Evolutionary conservation across 2,113 vertebrate species (phyloP), one percentile per base, ranked within the genome.

Genomic region (Psilopogon haemacephalus): DNA sequence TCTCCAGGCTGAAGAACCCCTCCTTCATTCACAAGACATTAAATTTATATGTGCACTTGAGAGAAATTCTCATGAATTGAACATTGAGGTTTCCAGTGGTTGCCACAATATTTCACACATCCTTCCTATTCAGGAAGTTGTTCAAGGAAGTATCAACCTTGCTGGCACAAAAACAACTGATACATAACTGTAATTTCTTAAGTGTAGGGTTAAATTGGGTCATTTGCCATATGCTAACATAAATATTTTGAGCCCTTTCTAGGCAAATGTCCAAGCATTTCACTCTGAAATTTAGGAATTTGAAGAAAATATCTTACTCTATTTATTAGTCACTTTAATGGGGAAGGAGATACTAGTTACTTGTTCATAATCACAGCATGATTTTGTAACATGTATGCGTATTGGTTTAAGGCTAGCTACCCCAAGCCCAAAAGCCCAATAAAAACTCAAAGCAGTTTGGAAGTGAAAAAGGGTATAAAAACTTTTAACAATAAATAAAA

Each of bases 271-370:
- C 28, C 63, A 63, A 68, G 27, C 38, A 9, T 74, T 72, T 76
- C 8, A 37, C 4, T 2, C 16, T 40, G 12, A 42, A 89, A 55
- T 44, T 40, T 30, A 58, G 23, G 9, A 35, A 83, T 85, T 40
- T 38, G 44, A 64, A 77, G 38, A 59, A 58, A 55, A n/a, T 44
- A 28, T 13, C 68, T 89, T 64, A 30, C 6, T 48, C 17, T 40
- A n/a, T 60, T 59, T 46, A 52, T 23, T 60, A 68, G 8, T 28
- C 8, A 38, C 72, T 54, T 73, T 62, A 60, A 21, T 33, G 23
- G 2, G 0, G 7, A 8, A 35, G 21, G 1, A 2, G 3, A 2
- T 60, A 2, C 52, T 89, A n/a, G 6, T 42, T 59, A 60, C 11
- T 48, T 82, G 55, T 69, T 82, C 12, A 16, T 81, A 70, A 64